These are phyloP conservation scores for Microctonus aethiopoides DNA, from an alignment of 2,888 invertebrate species.

Conservation along the genomic window DNA sequence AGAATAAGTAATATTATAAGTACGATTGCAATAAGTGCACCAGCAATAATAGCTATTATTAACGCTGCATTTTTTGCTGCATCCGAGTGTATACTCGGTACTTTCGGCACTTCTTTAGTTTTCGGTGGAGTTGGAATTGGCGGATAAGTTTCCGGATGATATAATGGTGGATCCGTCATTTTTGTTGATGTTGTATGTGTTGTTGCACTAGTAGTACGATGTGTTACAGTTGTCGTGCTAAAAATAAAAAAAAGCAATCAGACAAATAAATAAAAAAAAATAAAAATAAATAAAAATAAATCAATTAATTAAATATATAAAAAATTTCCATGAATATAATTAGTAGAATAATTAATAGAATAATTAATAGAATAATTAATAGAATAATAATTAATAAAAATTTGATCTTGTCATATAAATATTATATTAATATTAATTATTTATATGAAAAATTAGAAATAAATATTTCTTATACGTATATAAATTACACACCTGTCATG, in stretches of 20 bases:
- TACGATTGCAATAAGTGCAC: conserved; percentile 89
- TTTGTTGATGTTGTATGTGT: conserved; percentile 56
- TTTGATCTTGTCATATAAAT: background rate
- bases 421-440: background rate
- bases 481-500: conserved; percentile 56
- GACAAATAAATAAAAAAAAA: no score
- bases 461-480: background rate
- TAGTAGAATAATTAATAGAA: no score
- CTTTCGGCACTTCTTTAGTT: conserved; percentile 53
- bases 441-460: background rate
- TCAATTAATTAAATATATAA: no score
- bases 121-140: conserved; percentile 63
- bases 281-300: no score
- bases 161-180: conserved; percentile 62
- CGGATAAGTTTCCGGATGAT: conserved; percentile 59
- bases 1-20: conserved; percentile 90
- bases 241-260: conserved; percentile 33
- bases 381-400: background rate
- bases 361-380: no score
- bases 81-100: conserved; percentile 72
- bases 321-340: background rate
- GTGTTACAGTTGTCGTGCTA: conserved; percentile 55
- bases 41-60: conserved; percentile 90
- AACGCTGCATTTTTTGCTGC: conserved; percentile 81
- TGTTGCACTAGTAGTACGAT: conserved; percentile 54